Conservation (phyloP, 1,140 invertebrate species). For the Drosophila varians region DNA sequence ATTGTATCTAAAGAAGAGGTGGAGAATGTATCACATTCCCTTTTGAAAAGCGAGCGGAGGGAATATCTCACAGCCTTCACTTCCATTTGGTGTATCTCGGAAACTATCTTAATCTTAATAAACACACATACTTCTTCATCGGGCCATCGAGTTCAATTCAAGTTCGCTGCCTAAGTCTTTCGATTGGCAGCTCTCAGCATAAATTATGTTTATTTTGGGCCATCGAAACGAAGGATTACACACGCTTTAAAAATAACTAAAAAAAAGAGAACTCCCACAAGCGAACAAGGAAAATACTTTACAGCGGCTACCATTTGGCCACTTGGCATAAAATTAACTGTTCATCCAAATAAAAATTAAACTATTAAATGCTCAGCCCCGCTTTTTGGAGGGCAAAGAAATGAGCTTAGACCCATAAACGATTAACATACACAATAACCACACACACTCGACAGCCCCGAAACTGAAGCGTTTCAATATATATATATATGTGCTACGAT, state of each 20-base stretch:
- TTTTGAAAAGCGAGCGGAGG: not conserved
- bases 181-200: constrained; percentile 38
- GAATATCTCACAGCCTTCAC: constrained; percentile 13
- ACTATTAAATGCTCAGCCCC: constrained; percentile 61
- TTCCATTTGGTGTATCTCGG: constrained; percentile 10
- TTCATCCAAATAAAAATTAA: constrained; percentile 81
- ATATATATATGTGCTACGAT: not conserved
- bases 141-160: constrained; percentile 16
- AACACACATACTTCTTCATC: constrained; percentile 44
- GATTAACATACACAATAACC: constrained; percentile 68
- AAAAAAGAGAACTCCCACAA: constrained; percentile 38
- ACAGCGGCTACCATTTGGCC: constrained; percentile 47
- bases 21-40: not conserved
- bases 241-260: constrained; percentile 24
- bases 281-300: constrained; percentile 2
- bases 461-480: constrained; percentile 73
- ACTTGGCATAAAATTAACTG: constrained; percentile 80
- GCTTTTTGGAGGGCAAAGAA: constrained; percentile 32
- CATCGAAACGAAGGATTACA: constrained; percentile 31
- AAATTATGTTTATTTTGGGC: constrained; percentile 28
- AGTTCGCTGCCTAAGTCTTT: constrained; percentile 47
- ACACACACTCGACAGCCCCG: constrained; percentile 62
- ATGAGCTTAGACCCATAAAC: constrained; percentile 72
- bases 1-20: constrained; percentile 27
- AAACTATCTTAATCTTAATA: constrained; percentile 37